Percentiles rank a stretch among this genome's conserved stretches.
Conservation (phyloP, 30 jellyfish, hydroid and myxozoan genomes). For the Chironex yamaguchii region DNA sequence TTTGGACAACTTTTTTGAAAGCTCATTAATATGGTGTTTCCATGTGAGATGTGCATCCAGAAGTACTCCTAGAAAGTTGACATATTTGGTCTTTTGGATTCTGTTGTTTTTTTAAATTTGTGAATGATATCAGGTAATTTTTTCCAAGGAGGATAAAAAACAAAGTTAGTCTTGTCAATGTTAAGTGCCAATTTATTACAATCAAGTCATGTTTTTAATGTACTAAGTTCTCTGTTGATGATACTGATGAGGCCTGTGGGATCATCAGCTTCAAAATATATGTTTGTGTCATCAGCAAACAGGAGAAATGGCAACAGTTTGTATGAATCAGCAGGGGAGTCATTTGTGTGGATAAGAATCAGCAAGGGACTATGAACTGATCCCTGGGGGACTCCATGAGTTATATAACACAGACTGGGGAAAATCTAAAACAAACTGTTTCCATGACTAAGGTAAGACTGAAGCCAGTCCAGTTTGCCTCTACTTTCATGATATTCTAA, state of each 20-base stretch:
- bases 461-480: conserved; percentile 13
- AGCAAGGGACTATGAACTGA: conserved; percentile 34
- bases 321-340: conserved; percentile 5
- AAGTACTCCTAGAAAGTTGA: conserved; percentile 52
- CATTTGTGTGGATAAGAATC: conserved; percentile 5
- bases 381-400: conserved; percentile 49
- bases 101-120: conserved; percentile 14
- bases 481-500: conserved; percentile 14
- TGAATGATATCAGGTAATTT: conserved; percentile 3
- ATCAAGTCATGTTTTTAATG: conserved; percentile 28
- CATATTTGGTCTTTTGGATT: conserved; percentile 32
- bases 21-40: conserved; percentile 50
- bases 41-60: conserved; percentile 48
- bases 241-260: conserved; percentile 4
- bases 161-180: conserved; percentile 38
- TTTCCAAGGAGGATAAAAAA: conserved; percentile 52
- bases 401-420: conserved; percentile 11
- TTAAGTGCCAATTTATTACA: conserved; percentile 57
- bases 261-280: conserved; percentile 37
- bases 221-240: conserved; percentile 29
- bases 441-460: conserved; percentile 5
- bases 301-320: conserved; percentile 28
- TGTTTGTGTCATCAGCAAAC: conserved; percentile 50
- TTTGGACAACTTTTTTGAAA: conserved; percentile 41
- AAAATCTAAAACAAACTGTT: conserved; percentile 13